phyloP scores from a whole-genome alignment of 2,797 vertebrate genomes.

The Urosaurus nigricauda region DNA sequence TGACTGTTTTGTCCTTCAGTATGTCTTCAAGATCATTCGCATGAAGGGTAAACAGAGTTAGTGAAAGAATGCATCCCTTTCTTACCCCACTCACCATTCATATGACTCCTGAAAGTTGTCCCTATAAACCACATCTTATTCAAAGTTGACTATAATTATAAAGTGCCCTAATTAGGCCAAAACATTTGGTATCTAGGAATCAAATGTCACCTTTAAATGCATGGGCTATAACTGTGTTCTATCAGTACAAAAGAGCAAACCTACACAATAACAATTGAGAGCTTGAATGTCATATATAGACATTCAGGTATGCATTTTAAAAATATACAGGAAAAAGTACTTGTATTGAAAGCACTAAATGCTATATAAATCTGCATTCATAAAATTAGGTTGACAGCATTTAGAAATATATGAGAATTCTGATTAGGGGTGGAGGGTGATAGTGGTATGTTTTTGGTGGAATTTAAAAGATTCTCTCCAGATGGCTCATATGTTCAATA shows the following conservation, averaged over 20 bases:
- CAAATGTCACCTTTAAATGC: too few species aligned
- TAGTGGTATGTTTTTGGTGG: neutral
- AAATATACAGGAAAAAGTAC: neutral
- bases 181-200: too few species aligned
- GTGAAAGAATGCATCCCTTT: too few species aligned
- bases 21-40: too few species aligned
- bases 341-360: neutral
- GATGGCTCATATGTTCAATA: neutral
- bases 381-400: neutral
- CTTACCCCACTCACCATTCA: too few species aligned
- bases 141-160: too few species aligned
- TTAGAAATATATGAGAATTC: neutral
- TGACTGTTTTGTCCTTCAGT: too few species aligned
- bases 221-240: neutral
- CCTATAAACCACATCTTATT: too few species aligned
- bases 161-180: too few species aligned
- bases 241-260: neutral
- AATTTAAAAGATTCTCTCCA: neutral
- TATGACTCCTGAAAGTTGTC: too few species aligned
- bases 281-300: neutral
- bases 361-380: neutral
- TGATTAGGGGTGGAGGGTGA: neutral
- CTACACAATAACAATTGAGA: neutral
- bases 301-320: neutral
- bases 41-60: too few species aligned